Percentiles rank a stretch among this genome's conserved stretches.
Evolutionary conservation across 2,888 invertebrate species (phyloP).

Genomic region (Micoletzkya japonica): DNA sequence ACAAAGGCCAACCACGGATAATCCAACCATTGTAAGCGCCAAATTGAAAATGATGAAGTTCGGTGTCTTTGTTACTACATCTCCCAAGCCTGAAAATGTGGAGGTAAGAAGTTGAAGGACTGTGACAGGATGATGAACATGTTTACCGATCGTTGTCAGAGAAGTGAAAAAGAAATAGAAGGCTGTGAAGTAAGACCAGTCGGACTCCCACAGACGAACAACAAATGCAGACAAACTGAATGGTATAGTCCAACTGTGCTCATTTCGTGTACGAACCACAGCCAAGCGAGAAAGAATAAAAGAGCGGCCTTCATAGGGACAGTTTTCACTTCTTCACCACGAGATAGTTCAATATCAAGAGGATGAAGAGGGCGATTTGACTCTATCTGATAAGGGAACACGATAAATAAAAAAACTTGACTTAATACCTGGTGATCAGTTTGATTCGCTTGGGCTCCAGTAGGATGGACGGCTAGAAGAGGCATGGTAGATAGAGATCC

Average conservation of each 20-base stretch:
- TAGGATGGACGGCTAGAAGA: slow-evolving; percentile 35
- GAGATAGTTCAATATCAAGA: slow-evolving; percentile 39
- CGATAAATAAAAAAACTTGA: background rate
- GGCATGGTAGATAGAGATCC: slow-evolving; percentile 40
- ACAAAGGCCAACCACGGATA: slow-evolving; percentile 50
- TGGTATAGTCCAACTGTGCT: background rate
- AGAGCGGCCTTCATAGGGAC: slow-evolving; percentile 50
- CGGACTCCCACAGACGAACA: slow-evolving; percentile 49
- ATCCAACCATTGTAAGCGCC: slow-evolving; percentile 45
- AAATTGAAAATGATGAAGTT: slow-evolving; percentile 53
- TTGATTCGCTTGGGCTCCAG: slow-evolving; percentile 31
- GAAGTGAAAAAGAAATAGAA: slow-evolving; percentile 55
- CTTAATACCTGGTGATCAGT: slow-evolving; percentile 41
- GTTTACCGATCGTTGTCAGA: slow-evolving; percentile 45
- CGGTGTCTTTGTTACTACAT: slow-evolving; percentile 52
- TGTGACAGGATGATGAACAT: background rate
- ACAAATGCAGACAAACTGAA: slow-evolving; percentile 38
- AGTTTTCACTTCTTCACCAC: slow-evolving; percentile 47
- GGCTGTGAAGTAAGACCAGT: slow-evolving; percentile 53
- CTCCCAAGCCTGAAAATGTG: slow-evolving; percentile 38
- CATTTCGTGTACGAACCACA: slow-evolving; percentile 28
- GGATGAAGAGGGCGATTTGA: slow-evolving; percentile 40
- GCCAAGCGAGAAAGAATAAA: slow-evolving; percentile 49
- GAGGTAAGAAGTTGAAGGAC: background rate
- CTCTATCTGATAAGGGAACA: slow-evolving; percentile 37